phyloP scores from a whole-genome alignment of 2,113 vertebrate genomes.

The Cnemophilus loriae region DNA sequence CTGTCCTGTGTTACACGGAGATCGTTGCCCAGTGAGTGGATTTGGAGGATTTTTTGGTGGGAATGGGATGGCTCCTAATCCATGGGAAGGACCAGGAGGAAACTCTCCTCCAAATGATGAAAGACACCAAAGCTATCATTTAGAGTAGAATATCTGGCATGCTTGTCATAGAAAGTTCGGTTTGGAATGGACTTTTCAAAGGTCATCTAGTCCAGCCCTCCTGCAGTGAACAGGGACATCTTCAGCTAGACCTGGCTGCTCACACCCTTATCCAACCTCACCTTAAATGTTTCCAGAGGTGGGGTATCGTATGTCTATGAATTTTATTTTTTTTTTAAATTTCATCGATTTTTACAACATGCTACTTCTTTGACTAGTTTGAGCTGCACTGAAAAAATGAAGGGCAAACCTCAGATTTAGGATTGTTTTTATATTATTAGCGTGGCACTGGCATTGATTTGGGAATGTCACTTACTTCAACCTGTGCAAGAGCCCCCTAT shows the following conservation, averaged over 20 bases:
- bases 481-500: background rate
- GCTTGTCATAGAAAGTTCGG: background rate
- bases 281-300: background rate
- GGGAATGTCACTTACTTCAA: background rate
- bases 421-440: background rate
- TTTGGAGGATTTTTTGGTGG: background rate
- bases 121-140: background rate
- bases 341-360: background rate
- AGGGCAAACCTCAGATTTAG: background rate
- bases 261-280: background rate
- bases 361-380: background rate
- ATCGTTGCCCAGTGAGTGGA: fast-evolving
- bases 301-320: background rate
- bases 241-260: background rate
- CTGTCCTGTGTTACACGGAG: fast-evolving
- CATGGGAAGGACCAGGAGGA: background rate
- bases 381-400: background rate
- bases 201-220: background rate
- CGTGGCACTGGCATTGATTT: fast-evolving
- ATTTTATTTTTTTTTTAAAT: background rate
- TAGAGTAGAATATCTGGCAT: background rate
- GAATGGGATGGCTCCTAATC: background rate
- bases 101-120: background rate
- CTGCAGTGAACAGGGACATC: background rate
- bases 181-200: background rate